Base-by-base conservation (phyloP, 2,888 invertebrate species). In the Allygus modestus region DNA sequence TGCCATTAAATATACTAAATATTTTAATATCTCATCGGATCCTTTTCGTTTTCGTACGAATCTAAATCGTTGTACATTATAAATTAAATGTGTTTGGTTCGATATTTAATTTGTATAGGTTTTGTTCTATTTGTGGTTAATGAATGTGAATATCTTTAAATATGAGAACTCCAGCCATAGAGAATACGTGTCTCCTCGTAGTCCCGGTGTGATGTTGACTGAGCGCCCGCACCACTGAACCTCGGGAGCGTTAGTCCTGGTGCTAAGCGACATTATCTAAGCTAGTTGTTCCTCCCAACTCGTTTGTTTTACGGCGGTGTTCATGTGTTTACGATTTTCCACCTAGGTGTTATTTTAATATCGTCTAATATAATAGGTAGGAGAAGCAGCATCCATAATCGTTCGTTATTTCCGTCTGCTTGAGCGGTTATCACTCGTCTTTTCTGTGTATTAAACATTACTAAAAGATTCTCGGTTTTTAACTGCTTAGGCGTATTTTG, bases 401-500 rank as follows among this genome's bases (percentile, higher is more conserved):
- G 58, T 37, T 11, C 17, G 58, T 51, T 79, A 58, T 77, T 51
- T 79, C 79, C 58, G 58, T 79, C 79, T 33, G 83, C 83, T 83
- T 83, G 61, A 83, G 83, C 83, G 54, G 61, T 83, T 58, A 77
- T 46, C 46, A 43, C 75, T 77, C 15, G 54, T 79, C 33, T 79
- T 33, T 79, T 79, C 28, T 28, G 51, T 46, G 51, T 46, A n/a
- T 77, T 79, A 79, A 79, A 79, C n/a, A 79, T 58, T 73, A 73
- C 17, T 73, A 28, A 77, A 77, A 46, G 23, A 20, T 20, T 37
- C 26, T 46, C 37, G 15, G 83, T 54, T 83, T 83, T 83, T 58
- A 73, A 58, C 73, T 83, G 83, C 83, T 83, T 83, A 61, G 33
- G 83, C 83, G 46, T 83, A 83, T 83, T 83, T 83, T 83, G 75